Conservation (phyloP, 2,888 invertebrate genomes). For the Lobophora halterata region DNA sequence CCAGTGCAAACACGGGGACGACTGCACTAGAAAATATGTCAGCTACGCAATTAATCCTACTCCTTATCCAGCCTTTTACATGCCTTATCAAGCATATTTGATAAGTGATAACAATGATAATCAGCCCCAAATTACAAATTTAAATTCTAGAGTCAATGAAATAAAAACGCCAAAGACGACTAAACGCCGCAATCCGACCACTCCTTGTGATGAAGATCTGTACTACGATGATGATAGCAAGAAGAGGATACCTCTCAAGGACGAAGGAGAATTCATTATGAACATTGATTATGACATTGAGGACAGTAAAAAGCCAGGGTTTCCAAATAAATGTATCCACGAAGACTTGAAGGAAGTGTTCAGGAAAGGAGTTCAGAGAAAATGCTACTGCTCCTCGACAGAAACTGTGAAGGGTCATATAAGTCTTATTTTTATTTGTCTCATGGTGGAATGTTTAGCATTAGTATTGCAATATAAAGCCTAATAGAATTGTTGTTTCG, state of each 20-base stretch:
- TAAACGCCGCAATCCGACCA: conserved; percentile 41
- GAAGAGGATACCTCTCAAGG: conserved; percentile 16
- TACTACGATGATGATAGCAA: conserved; percentile 39
- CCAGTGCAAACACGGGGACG: conserved; percentile 18
- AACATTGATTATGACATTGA: conserved; percentile 31
- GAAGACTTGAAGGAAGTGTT: conserved; percentile 34
- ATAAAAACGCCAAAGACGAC: conserved; percentile 37
- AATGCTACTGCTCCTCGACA: conserved; percentile 38
- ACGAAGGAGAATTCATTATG: conserved; percentile 23
- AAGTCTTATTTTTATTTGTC: conserved; percentile 2
- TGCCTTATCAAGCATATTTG: conserved; percentile 45
- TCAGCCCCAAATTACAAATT: conserved; percentile 31
- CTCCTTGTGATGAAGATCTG: conserved; percentile 31
- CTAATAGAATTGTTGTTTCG: no score
- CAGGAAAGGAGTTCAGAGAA: conserved; percentile 31
- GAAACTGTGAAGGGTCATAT: not conserved
- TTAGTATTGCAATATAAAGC: not conserved
- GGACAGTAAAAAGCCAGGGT: conserved; percentile 13
- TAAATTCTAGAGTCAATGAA: conserved; percentile 39
- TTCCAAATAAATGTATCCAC: conserved; percentile 20
- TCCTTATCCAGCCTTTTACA: conserved; percentile 37
- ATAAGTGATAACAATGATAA: conserved; percentile 26
- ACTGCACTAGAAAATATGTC: conserved; percentile 10
- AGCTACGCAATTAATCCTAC: conserved; percentile 16
- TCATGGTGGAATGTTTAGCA: not conserved